Conservation (phyloP, 1,140 invertebrate species). For the Drosophila aff. region DNA sequence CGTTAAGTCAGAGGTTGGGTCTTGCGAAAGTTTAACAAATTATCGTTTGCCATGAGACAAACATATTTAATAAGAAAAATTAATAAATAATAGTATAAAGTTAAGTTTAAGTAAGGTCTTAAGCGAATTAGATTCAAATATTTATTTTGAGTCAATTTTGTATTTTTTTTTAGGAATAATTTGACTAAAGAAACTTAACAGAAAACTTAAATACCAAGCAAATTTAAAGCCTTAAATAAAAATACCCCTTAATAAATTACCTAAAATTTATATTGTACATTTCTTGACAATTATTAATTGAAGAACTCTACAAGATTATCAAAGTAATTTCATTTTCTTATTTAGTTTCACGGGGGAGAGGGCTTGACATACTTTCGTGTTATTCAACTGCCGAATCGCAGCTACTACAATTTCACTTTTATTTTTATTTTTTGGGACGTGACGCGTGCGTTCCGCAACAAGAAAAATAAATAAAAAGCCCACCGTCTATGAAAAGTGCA, state of each 20-base stretch:
- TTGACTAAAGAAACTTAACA: too few relatives aligned
- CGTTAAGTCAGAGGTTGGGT: background rate
- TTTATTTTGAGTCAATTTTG: too few relatives aligned
- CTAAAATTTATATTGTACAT: background rate
- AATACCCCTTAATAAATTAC: background rate
- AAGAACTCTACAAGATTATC: background rate
- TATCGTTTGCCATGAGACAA: background rate
- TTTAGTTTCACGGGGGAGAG: conserved; percentile 16
- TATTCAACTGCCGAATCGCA: conserved; percentile 67
- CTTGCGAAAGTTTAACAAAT: background rate
- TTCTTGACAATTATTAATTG: too few relatives aligned
- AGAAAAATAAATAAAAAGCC: conserved; percentile 20
- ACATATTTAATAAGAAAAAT: too few relatives aligned
- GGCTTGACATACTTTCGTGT: conserved; percentile 70
- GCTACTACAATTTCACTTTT: conserved; percentile 73
- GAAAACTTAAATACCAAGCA: too few relatives aligned
- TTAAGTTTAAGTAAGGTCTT: too few relatives aligned
- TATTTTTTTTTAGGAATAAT: too few relatives aligned
- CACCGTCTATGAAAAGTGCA: conserved; percentile 18
- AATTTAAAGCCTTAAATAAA: too few relatives aligned
- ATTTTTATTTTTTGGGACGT: conserved; percentile 51
- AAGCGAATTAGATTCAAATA: too few relatives aligned
- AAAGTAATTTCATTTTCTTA: conserved; percentile 13
- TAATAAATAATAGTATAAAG: background rate
- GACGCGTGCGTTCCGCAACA: conserved; percentile 51